Evolutionary conservation across 2,113 vertebrate species (phyloP), one percentile per base, ranked within the genome.

Genomic region (Acanthochromis polyacanthus): DNA sequence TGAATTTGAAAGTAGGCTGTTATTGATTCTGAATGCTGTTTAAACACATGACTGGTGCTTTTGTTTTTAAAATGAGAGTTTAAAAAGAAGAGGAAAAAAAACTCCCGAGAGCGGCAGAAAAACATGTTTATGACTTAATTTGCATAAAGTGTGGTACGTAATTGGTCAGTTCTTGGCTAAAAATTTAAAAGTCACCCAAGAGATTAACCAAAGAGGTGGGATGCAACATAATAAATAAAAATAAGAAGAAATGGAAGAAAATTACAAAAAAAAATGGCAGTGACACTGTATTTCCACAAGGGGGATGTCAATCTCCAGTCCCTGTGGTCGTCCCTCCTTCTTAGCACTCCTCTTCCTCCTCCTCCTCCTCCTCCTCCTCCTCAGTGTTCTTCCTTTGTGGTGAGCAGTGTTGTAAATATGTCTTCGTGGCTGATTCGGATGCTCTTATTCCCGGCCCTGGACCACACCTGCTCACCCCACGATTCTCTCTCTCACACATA

Each of bases 341-440:
- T 79, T 46, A 60, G 50, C 67, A 71, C 60, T 76, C 53, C 25
- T 71, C 68, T 40, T 74, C 72, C 38, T 66, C 73, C n/a, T 66
- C n/a, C n/a, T n/a, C n/a, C 36, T 40, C 45, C 56, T 64, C 75
- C 50, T 82, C 79, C 48, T 77, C 75, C 20, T 83, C 71, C 82
- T 82, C 64, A 69, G 55, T 80, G 77, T 83, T 89, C 82, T 78
- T 90, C 80, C 81, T 82, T 38, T 79, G 77, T 80, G 87, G 83
- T 88, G 89, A 78, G 86, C 89, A 83, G 81, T 72, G 85, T 38
- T 89, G 89, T 92, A 91, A 80, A 89, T 85, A 86, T 1, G 61
- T 88, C 74, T 78, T 1, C 25, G 62, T 89, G 89, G 85, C 80
- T 80, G 71, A 80, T 53, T 63, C 23, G 57, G 70, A 83, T 71